Evolutionary conservation across 2,113 vertebrate genomes (phyloP).

Genomic region (Taxidea taxus): DNA sequence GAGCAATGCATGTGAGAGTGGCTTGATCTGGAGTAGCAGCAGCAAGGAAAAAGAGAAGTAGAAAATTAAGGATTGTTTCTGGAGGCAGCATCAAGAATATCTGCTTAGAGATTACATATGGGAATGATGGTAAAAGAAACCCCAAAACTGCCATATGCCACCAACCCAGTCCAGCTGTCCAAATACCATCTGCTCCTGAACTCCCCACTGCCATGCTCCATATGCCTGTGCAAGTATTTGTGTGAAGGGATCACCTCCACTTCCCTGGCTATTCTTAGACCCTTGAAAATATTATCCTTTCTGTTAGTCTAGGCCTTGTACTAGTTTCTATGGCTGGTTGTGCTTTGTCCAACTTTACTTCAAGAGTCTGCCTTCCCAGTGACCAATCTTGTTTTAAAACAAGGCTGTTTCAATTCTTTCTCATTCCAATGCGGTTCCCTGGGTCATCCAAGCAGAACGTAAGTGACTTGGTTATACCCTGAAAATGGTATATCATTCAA

Average conservation of each 20-base stretch:
- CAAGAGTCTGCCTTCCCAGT: neutral
- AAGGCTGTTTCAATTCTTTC: neutral
- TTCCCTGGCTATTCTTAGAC: neutral
- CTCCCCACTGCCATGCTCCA: neutral
- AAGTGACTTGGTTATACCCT: neutral
- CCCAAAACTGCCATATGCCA: neutral
- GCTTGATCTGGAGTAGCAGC: neutral
- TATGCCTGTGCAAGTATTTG: neutral
- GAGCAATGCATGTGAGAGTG: neutral
- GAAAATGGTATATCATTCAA: neutral
- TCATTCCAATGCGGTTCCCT: neutral
- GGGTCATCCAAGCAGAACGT: neutral
- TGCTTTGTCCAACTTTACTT: neutral
- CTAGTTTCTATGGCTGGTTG: neutral
- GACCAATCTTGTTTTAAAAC: neutral
- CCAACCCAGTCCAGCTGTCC: neutral
- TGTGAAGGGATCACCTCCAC: neutral
- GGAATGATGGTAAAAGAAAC: neutral
- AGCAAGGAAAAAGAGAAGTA: neutral
- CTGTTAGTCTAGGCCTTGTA: neutral
- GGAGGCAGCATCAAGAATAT: neutral
- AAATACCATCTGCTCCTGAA: neutral
- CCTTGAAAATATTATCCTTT: neutral
- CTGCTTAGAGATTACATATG: neutral
- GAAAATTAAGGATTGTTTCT: neutral